These are phyloP conservation scores for Lasioglossum malachurum DNA, from an alignment of 2,888 invertebrate species.

Conservation along the genomic window DNA sequence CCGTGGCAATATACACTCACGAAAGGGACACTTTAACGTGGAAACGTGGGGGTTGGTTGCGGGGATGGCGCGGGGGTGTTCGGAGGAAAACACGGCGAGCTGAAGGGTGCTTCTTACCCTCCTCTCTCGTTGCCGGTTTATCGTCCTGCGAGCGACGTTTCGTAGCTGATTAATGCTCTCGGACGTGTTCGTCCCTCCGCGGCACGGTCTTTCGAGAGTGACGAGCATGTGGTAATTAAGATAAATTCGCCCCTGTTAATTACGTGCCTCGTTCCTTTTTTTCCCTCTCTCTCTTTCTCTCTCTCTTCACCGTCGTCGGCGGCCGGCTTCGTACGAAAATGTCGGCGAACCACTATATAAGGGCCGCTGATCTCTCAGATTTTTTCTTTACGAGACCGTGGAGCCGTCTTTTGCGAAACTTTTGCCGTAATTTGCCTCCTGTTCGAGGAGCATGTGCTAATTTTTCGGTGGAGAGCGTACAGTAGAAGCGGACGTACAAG, in stretches of 20 bases:
- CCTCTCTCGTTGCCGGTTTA: constrained; percentile 26
- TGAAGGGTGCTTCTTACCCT: constrained; percentile 47
- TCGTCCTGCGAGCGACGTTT: constrained; percentile 46
- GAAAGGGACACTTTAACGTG: constrained; percentile 48
- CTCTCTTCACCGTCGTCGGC: not conserved
- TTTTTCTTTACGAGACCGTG: not conserved
- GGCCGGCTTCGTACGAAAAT: not conserved
- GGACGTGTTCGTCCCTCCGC: not conserved
- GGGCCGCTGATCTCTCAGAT: constrained; percentile 1
- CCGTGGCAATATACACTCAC: constrained; percentile 50
- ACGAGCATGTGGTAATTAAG: constrained; percentile 28
- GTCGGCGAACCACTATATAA: not conserved
- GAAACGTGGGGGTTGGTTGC: not conserved
- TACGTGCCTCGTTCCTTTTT: not conserved
- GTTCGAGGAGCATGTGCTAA: not conserved
- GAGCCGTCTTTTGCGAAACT: not conserved
- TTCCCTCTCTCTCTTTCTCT: not conserved
- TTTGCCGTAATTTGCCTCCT: not conserved
- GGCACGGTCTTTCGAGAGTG: not conserved
- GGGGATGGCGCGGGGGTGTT: not conserved
- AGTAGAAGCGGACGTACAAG: not conserved
- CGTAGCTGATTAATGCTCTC: constrained; percentile 48
- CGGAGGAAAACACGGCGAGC: constrained; percentile 30
- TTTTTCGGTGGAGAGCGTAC: not conserved
- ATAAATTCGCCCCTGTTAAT: constrained; percentile 24